A percentile compares a stretch with the other conserved stretches of the same genome.
phyloP scores from a whole-genome alignment of 2,888 invertebrate genomes.

The Aporophyla lueneburgensis region DNA sequence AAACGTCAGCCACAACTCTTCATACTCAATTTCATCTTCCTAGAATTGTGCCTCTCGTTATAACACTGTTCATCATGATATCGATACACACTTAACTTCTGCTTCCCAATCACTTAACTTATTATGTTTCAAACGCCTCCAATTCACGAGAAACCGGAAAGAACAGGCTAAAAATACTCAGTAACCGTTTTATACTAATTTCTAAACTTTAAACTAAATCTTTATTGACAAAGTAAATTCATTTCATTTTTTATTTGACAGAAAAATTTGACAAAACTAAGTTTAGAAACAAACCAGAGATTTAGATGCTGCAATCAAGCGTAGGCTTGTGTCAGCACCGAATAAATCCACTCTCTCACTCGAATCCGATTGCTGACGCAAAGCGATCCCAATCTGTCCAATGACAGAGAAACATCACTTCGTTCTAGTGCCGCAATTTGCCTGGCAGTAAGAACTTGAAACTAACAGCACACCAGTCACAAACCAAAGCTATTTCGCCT shows the following conservation, averaged over 20 bases:
- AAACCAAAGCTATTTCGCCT: constrained; percentile 20
- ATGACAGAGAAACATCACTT: constrained; percentile 27
- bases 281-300: neutral
- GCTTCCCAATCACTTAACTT: constrained; percentile 34
- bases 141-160: constrained; percentile 11
- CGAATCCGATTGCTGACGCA: neutral
- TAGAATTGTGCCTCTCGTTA: neutral
- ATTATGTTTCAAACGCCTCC: constrained; percentile 33
- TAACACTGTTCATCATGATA: neutral
- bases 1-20: neutral
- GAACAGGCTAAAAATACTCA: neutral
- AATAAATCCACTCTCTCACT: neutral
- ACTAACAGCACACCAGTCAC: constrained; percentile 22
- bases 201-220: neutral
- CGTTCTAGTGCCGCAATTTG: constrained; percentile 14
- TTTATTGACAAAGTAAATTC: neutral
- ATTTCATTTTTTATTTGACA: neutral
- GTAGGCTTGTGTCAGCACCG: neutral
- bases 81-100: constrained; percentile 36
- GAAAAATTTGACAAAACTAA: too few species aligned
- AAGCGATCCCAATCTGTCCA: constrained; percentile 28
- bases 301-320: neutral
- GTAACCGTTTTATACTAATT: neutral
- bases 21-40: neutral
- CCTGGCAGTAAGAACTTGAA: constrained; percentile 38